phyloP scores from a whole-genome alignment of 2,113 vertebrate species.

The Rhinogobius similis region DNA sequence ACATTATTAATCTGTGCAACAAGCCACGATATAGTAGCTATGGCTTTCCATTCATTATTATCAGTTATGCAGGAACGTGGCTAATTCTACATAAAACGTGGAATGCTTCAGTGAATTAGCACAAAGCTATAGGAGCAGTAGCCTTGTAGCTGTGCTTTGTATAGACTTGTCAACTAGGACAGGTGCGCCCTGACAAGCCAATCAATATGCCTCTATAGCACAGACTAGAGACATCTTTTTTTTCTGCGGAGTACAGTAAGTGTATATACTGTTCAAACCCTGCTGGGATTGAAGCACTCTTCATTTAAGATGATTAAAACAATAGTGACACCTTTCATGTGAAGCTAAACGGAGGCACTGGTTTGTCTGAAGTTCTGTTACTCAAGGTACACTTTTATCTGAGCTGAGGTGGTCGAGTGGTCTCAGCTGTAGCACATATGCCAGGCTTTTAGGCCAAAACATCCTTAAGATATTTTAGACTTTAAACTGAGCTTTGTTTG shows the following conservation, averaged over 20 bases:
- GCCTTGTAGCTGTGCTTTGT: slow-evolving; percentile 6
- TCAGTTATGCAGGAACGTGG: not conserved
- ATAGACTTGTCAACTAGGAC: slow-evolving; percentile 9
- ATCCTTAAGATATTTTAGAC: no score
- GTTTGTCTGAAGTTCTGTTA: no score
- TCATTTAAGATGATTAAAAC: slow-evolving; percentile 18
- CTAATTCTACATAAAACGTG: not conserved
- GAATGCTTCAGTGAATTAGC: not conserved
- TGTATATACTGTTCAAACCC: not conserved
- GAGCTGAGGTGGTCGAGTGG: no score
- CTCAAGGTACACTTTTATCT: no score
- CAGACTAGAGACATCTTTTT: not conserved
- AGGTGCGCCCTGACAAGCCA: slow-evolving; percentile 11
- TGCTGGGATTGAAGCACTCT: not conserved
- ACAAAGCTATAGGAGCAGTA: not conserved
- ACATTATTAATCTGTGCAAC: no score
- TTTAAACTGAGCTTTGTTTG: no score
- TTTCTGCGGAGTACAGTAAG: not conserved
- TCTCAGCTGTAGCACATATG: no score
- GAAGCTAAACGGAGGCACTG: no score
- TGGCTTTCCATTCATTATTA: no score
- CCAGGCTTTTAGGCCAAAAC: no score
- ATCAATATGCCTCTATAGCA: slow-evolving; percentile 12
- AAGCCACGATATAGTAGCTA: no score
- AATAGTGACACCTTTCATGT: slow-evolving; percentile 10